Evolutionary conservation across 2,113 vertebrate species (phyloP).

Genomic region (Noturus placidus): DNA sequence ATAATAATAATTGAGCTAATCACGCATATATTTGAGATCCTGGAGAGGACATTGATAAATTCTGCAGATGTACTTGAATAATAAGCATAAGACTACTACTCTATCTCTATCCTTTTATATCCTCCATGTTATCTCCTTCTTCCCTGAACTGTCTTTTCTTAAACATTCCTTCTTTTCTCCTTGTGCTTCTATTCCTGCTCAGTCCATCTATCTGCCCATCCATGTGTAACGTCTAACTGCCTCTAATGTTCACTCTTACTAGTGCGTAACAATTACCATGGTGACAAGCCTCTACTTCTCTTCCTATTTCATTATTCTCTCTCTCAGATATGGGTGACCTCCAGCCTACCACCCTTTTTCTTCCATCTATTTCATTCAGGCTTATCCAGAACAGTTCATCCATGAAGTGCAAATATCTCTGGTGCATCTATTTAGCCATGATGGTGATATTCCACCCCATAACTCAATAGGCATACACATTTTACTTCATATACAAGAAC

Average conservation of each 20-base stretch:
- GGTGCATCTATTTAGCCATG: not conserved
- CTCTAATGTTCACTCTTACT: slow-evolving; percentile 5
- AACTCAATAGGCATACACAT: not conserved
- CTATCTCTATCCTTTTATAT: not conserved
- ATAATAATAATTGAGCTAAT: not conserved
- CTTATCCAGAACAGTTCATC: slow-evolving; percentile 4
- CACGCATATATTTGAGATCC: not conserved
- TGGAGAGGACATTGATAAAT: not conserved
- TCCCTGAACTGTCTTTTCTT: not conserved
- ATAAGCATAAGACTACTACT: not conserved
- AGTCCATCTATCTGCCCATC: not conserved
- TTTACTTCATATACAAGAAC: not conserved
- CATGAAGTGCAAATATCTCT: slow-evolving; percentile 29
- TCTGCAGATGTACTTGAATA: not conserved
- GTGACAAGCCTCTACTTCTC: slow-evolving; percentile 8
- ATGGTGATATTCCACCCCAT: not conserved
- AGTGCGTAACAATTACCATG: not conserved
- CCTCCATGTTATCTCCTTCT: not conserved
- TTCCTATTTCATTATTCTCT: slow-evolving; percentile 6
- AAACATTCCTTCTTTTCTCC: not conserved
- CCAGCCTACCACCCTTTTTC: not conserved
- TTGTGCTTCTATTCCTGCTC: not conserved
- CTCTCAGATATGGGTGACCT: not conserved
- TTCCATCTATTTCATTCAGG: slow-evolving; percentile 6
- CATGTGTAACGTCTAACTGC: not conserved